Percentiles rank a stretch among this genome's conserved stretches.
Conservation (phyloP, 2,113 vertebrate genomes). For the Atractosteus spatula region DNA sequence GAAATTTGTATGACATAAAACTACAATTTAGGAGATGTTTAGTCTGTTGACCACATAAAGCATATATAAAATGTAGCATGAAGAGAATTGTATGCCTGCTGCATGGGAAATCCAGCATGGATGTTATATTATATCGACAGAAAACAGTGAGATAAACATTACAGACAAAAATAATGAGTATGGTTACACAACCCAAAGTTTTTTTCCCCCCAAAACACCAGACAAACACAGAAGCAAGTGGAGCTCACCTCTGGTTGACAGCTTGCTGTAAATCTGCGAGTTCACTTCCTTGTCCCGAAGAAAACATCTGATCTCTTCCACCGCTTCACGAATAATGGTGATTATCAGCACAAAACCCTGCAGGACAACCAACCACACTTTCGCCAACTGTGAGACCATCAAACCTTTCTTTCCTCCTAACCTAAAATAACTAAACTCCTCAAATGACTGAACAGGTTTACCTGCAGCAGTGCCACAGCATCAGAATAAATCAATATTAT, state of each 20-base stretch:
- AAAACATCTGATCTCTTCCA: slow-evolving; percentile 92
- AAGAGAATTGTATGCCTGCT: too few species aligned
- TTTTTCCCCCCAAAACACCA: slow-evolving; percentile 5
- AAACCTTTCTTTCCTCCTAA: too few species aligned
- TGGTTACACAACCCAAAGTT: background rate
- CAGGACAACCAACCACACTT: background rate
- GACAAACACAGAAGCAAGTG: too few species aligned
- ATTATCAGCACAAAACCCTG: slow-evolving; percentile 91
- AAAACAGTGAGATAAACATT: background rate
- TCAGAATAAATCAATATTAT: too few species aligned
- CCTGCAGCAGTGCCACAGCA: too few species aligned
- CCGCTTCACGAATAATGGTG: slow-evolving; percentile 87
- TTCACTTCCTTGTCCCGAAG: slow-evolving; percentile 95
- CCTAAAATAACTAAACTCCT: too few species aligned
- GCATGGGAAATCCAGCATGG: background rate
- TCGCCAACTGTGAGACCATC: too few species aligned
- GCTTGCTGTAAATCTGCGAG: slow-evolving; percentile 98
- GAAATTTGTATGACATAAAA: too few species aligned
- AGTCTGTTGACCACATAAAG: too few species aligned
- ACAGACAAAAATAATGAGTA: background rate
- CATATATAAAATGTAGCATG: too few species aligned
- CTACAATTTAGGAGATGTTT: too few species aligned
- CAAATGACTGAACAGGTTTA: too few species aligned
- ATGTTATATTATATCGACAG: slow-evolving; percentile 11
- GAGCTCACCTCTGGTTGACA: slow-evolving; percentile 84